Conservation (phyloP, 2,888 invertebrate species). For the Pyrrhia umbra region DNA sequence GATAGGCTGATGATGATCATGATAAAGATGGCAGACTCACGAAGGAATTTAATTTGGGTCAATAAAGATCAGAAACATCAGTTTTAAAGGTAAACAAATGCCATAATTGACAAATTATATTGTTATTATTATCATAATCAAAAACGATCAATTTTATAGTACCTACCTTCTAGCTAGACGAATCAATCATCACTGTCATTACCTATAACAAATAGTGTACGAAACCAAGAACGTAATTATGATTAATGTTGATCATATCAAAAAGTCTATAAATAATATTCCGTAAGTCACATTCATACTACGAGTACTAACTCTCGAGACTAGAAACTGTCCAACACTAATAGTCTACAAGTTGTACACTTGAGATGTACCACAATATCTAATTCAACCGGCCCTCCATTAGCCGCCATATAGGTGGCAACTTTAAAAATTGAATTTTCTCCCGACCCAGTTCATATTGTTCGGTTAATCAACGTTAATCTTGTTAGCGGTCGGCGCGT, state of each 20-base stretch:
- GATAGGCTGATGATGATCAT: too few relatives aligned
- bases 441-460: slow-evolving; percentile 76
- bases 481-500: slow-evolving; percentile 68
- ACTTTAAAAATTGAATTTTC: slow-evolving; percentile 75
- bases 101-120: too few relatives aligned
- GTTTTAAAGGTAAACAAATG: too few relatives aligned
- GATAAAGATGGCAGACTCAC: too few relatives aligned
- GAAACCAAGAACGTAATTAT: background rate
- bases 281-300: background rate
- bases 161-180: too few relatives aligned
- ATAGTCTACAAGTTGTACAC: slow-evolving; percentile 1
- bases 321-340: background rate
- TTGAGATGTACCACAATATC: slow-evolving; percentile 1
- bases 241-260: background rate
- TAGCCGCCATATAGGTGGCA: slow-evolving; percentile 54
- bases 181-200: too few relatives aligned
- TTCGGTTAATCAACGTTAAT: slow-evolving; percentile 78
- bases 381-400: slow-evolving; percentile 49
- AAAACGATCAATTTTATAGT: too few relatives aligned
- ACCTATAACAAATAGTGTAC: too few relatives aligned
- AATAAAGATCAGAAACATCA: too few relatives aligned
- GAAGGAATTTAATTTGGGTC: too few relatives aligned
- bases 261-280: background rate
- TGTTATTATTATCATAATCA: too few relatives aligned
- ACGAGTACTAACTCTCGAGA: background rate